Evolutionary conservation across 2,888 invertebrate species (phyloP), one percentile per base, ranked within the genome.

Genomic region (Phaonia tiefii): DNA sequence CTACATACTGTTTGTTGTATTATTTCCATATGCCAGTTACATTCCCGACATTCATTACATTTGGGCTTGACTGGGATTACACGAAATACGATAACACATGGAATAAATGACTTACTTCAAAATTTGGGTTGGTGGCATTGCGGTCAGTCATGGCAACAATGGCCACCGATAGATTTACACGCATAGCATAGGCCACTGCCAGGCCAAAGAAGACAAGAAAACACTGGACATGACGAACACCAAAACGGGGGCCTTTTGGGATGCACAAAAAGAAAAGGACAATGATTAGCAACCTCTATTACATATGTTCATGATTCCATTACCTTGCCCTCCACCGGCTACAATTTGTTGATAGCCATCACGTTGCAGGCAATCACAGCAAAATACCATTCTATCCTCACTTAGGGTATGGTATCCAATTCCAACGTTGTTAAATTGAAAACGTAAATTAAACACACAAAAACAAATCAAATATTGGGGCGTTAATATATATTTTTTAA

Each of bases 61-160:
- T 26, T 31, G 5, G 39, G 1, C 1, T 5, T 20, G 13, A 15
- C 13, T 8, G 31, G 49, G 37, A 42, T 5, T 56, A 5, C 15
- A 2, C 11, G 17, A n/a, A 46, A 54, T 49, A 20, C 7, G 8
- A 49, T 49, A 1, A 20, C 44, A 13, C 44, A 44, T 11, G 46
- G 31, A 44, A 2, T 20, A 63, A 13, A 11, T 10, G 1, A 86
- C 89, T 86, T 89, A 93, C 93, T 80, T 90, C 87, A 83, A 92
- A 92, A 83, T 91, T 89, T 0, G 91, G 91, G 87, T 92, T 91
- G 2, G 90, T 91, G 1, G 91, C 88, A n/a, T 89, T 88, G 0
- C 88, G 86, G 84, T 94, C 93, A 0, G 94, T 94, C 95, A 96
- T 96, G 13, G 95, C 95, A 1, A 95, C 93, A 70, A 96, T 92